Percentiles rank a stretch among this genome's conserved stretches.
Evolutionary conservation across 2,888 invertebrate genomes (phyloP).

Genomic region (Megaustenia siamemsis): DNA sequence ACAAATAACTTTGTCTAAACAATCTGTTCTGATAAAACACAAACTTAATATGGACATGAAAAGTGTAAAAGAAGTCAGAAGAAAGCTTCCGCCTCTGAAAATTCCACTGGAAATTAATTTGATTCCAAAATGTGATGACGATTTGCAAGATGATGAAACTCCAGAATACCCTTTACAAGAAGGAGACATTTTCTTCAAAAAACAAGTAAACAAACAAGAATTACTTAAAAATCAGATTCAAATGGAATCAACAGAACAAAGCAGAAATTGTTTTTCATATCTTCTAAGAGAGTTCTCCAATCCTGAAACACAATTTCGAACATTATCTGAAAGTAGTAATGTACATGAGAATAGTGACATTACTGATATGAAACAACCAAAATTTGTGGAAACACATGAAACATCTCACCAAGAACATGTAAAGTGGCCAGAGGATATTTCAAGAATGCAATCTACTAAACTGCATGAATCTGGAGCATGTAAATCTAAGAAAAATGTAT

Average conservation of each 20-base stretch:
- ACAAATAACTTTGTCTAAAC: not conserved
- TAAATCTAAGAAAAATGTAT: not conserved
- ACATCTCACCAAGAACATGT: not conserved
- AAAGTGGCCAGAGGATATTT: not conserved
- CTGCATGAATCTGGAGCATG: not conserved
- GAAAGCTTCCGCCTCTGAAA: slow-evolving; percentile 30
- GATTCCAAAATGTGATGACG: not conserved
- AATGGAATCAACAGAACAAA: not conserved
- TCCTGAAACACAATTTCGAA: not conserved
- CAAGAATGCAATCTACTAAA: not conserved
- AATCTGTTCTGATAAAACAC: not conserved
- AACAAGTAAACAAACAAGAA: not conserved
- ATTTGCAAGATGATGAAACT: slow-evolving; percentile 33
- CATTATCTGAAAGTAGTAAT: not conserved
- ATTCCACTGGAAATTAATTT: slow-evolving; percentile 5
- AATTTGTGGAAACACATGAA: not conserved
- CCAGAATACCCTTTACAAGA: slow-evolving; percentile 28
- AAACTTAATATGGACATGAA: not conserved
- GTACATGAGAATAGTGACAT: not conserved
- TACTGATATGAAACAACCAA: not conserved
- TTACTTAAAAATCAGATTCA: not conserved
- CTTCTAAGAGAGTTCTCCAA: not conserved
- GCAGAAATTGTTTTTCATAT: not conserved
- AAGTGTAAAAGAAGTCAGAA: not conserved
- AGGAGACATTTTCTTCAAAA: not conserved